A percentile compares a stretch with the other conserved stretches of the same genome.
Evolutionary conservation across 2,888 invertebrate genomes (phyloP).

Genomic region (Melanostoma scalare): DNA sequence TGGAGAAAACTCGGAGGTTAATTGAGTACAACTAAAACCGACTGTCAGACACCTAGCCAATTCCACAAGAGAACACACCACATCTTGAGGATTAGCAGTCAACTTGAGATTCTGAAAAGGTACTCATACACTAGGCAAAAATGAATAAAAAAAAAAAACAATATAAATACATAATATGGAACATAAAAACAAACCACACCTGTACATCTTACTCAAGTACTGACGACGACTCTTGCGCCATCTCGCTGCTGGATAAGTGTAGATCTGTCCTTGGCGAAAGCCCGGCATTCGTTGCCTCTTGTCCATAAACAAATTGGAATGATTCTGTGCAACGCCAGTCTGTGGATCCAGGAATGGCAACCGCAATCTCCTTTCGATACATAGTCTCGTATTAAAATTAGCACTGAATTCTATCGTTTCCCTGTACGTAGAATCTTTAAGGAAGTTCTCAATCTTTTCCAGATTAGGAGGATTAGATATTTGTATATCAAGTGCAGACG

Average conservation of each 20-base stretch:
- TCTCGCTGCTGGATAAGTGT: constrained; percentile 94
- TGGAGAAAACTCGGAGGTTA: too few relatives aligned
- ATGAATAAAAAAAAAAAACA: too few relatives aligned
- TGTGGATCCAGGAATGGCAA: constrained; percentile 98
- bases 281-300: constrained; percentile 95
- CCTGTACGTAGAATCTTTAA: constrained; percentile 93
- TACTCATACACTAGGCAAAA: too few relatives aligned
- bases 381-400: constrained; percentile 95
- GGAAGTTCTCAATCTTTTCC: constrained; percentile 90
- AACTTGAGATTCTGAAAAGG: too few relatives aligned
- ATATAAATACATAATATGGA: too few relatives aligned
- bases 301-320: constrained; percentile 94
- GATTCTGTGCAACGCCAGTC: constrained; percentile 97
- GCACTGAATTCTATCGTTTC: constrained; percentile 97
- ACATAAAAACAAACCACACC: constrained; percentile 74
- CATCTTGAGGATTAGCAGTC: too few relatives aligned
- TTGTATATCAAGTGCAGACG: constrained; percentile 86
- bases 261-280: constrained; percentile 93
- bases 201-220: constrained; percentile 85
- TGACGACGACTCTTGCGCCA: constrained; percentile 96
- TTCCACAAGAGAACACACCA: too few relatives aligned
- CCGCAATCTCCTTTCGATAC: constrained; percentile 93
- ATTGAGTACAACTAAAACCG: too few relatives aligned
- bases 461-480: constrained; percentile 87
- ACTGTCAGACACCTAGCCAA: too few relatives aligned